Conservation (phyloP, 2,888 invertebrate genomes). For the Coleophora flavipennella region DNA sequence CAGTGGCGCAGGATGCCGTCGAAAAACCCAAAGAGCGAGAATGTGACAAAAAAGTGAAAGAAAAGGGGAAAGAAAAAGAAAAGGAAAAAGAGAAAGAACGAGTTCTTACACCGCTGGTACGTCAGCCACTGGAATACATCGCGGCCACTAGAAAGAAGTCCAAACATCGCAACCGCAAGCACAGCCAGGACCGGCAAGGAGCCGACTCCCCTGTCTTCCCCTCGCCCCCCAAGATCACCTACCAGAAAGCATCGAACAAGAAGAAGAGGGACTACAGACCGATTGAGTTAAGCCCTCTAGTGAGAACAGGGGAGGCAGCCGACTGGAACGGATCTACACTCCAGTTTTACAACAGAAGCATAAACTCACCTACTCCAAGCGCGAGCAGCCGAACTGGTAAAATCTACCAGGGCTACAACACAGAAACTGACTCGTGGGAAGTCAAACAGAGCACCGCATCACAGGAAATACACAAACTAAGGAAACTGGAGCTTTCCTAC, state of each 20-base stretch:
- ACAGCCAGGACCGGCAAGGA: constrained; percentile 74
- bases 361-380: constrained; percentile 74
- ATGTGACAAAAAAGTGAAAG: constrained; percentile 18
- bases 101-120: constrained; percentile 76
- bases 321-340: constrained; percentile 82
- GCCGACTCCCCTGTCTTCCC: constrained; percentile 80
- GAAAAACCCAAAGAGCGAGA: constrained; percentile 38
- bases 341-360: constrained; percentile 77
- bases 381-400: constrained; percentile 62
- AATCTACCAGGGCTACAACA: constrained; percentile 64
- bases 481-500: constrained; percentile 86
- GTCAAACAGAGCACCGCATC: constrained; percentile 80
- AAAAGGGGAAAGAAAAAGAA: constrained; percentile 32
- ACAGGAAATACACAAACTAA: constrained; percentile 85
- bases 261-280: constrained; percentile 74
- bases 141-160: constrained; percentile 81
- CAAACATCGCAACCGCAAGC: constrained; percentile 76
- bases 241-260: constrained; percentile 69
- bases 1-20: constrained; percentile 38
- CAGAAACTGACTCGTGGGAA: constrained; percentile 63
- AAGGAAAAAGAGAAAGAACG: constrained; percentile 57
- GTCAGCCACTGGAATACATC: constrained; percentile 83
- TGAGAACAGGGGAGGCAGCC: constrained; percentile 35
- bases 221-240: constrained; percentile 76
- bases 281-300: constrained; percentile 67